Conservation (phyloP, 2,113 vertebrate species). For the Antennarius striatus region DNA sequence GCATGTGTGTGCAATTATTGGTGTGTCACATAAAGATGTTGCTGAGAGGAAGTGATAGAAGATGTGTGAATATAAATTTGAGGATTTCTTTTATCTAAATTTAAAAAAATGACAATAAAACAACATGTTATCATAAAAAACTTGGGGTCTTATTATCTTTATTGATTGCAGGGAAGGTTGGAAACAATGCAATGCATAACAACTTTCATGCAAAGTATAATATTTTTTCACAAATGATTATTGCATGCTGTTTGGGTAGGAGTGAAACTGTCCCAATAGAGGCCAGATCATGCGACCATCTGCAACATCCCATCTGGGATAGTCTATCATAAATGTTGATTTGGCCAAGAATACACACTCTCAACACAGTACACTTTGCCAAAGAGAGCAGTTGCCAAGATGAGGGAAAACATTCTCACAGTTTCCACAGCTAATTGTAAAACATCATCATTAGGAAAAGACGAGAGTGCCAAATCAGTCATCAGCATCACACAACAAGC, state of each 20-base stretch:
- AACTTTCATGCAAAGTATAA: constrained; percentile 1
- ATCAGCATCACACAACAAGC: constrained; percentile 42
- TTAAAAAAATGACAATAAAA: neutral
- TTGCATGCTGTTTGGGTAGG: constrained; percentile 39
- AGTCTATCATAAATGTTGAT: constrained; percentile 73
- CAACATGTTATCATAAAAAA: constrained; percentile 12
- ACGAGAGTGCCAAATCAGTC: constrained; percentile 44
- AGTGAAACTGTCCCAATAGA: constrained; percentile 65
- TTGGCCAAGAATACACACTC: constrained; percentile 65
- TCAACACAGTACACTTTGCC: constrained; percentile 62
- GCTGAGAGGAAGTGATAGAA: constrained; percentile 5
- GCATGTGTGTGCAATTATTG: constrained; percentile 26
- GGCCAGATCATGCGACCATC: constrained; percentile 71
- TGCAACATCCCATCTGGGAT: constrained; percentile 76
- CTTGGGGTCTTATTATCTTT: neutral
- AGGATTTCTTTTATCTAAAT: neutral
- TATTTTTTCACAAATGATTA: constrained; percentile 46
- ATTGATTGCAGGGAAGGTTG: neutral
- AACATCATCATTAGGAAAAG: constrained; percentile 70
- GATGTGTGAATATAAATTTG: neutral
- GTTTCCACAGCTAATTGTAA: constrained; percentile 72
- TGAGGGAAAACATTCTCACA: constrained; percentile 58
- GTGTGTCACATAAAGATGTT: neutral
- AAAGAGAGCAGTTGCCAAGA: constrained; percentile 61
- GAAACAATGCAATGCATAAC: neutral